phyloP scores from a whole-genome alignment of 1,140 invertebrate genomes.

The Drosophila aff. region DNA sequence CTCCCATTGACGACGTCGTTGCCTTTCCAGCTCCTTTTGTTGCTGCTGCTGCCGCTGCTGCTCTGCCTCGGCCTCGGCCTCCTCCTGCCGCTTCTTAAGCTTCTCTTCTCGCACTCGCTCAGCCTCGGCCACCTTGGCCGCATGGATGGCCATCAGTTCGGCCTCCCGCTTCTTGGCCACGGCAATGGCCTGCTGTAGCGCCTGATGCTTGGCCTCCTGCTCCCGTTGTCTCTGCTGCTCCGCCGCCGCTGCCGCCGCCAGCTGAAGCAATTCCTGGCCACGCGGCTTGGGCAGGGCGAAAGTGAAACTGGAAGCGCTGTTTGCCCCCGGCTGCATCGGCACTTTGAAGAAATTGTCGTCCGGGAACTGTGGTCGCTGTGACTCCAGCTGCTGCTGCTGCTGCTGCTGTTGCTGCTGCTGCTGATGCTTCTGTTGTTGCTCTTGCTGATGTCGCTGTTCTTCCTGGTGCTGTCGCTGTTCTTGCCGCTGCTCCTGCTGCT shows the following conservation, averaged over 20 bases:
- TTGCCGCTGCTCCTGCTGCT: background rate
- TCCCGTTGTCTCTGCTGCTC: conserved; percentile 14
- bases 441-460: background rate
- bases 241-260: background rate
- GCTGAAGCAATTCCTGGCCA: conserved; percentile 2
- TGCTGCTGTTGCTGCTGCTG: background rate
- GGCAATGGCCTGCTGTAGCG: conserved; percentile 57
- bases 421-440: background rate
- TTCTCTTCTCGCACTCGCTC: conserved; percentile 28
- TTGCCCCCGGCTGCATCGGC: conserved; percentile 42
- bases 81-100: conserved; percentile 12
- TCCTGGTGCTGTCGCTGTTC: background rate
- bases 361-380: background rate
- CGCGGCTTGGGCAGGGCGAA: conserved; percentile 12
- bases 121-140: conserved; percentile 29
- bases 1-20: conserved; percentile 4
- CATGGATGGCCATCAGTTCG: conserved; percentile 50
- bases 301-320: conserved; percentile 1
- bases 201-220: conserved; percentile 43
- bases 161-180: conserved; percentile 54
- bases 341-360: conserved; percentile 62
- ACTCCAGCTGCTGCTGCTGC: background rate
- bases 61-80: conserved; percentile 7
- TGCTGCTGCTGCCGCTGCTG: conserved; percentile 3
- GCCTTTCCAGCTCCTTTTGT: conserved; percentile 5